phyloP scores from a whole-genome alignment of 2,113 vertebrate species.

The Climacteris rufus region DNA sequence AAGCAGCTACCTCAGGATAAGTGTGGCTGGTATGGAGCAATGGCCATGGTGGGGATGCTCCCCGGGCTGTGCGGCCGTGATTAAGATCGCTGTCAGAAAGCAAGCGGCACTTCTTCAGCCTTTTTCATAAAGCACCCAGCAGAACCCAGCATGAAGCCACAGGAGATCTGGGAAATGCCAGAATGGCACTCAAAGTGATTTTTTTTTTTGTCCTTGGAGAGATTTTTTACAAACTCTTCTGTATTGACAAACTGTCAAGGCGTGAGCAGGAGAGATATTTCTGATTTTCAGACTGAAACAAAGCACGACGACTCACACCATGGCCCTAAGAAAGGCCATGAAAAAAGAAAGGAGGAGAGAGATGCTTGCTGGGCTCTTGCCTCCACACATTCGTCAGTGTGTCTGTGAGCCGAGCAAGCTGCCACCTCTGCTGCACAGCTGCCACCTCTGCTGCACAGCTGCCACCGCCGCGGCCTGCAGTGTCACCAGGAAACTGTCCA shows the following conservation, averaged over 20 bases:
- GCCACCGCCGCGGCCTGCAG: rapidly evolving
- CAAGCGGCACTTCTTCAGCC: not conserved
- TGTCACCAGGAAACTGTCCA: rapidly evolving
- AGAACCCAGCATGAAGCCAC: not conserved
- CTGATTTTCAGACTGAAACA: slow-evolving; percentile 51
- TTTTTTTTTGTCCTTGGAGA: slow-evolving; percentile 2
- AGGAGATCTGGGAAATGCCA: not conserved
- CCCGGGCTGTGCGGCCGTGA: rapidly evolving
- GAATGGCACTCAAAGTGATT: not conserved
- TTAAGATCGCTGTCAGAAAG: not conserved
- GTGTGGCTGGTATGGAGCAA: not conserved
- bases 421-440: not conserved
- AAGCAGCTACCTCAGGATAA: not conserved
- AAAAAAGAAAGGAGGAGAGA: not conserved
- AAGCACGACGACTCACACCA: not conserved
- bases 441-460: rapidly evolving
- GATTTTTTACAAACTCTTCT: not conserved
- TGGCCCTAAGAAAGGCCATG: not conserved
- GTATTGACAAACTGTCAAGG: not conserved
- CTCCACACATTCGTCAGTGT: not conserved
- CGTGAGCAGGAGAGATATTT: not conserved
- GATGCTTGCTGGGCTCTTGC: not conserved
- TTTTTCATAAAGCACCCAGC: slow-evolving; percentile 4
- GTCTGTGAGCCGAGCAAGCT: not conserved
- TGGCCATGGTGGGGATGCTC: not conserved